Evolutionary conservation across 2,888 invertebrate genomes (phyloP).

Genomic region (Crocallis elinguaria): DNA sequence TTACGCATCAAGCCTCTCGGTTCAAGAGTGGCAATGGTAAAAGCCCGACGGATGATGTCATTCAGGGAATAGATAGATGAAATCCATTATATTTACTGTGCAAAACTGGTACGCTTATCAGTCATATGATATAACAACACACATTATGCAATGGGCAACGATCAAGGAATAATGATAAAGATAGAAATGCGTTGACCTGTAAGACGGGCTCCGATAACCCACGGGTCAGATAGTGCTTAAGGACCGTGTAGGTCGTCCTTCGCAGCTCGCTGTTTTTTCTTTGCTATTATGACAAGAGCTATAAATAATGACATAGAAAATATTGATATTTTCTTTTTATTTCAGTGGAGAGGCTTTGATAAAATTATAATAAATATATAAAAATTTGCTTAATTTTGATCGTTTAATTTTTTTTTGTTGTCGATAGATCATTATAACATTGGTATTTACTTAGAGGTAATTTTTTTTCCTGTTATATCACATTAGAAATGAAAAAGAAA

Average conservation of each 20-base stretch:
- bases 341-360: neutral
- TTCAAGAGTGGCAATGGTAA: no score
- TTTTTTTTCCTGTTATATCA: no score
- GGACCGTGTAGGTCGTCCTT: slow-evolving; percentile 35
- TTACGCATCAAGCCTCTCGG: no score
- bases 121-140: slow-evolving; percentile 14
- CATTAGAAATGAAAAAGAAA: no score
- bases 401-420: no score
- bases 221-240: slow-evolving; percentile 42
- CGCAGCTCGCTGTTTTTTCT: slow-evolving; percentile 12
- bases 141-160: slow-evolving; percentile 35
- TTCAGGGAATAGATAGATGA: no score
- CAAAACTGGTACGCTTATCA: neutral
- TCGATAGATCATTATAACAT: no score
- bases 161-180: slow-evolving; percentile 61
- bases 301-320: slow-evolving; percentile 1
- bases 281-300: neutral
- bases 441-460: no score
- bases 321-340: neutral
- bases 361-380: neutral
- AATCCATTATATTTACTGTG: neutral
- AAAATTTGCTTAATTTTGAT: neutral
- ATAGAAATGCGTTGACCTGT: slow-evolving; percentile 68
- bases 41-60: no score
- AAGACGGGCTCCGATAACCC: slow-evolving; percentile 56